Evolutionary conservation across 2,797 vertebrate genomes (phyloP), one percentile per base, ranked within the genome.

Genomic region (Etheostoma perlongum): DNA sequence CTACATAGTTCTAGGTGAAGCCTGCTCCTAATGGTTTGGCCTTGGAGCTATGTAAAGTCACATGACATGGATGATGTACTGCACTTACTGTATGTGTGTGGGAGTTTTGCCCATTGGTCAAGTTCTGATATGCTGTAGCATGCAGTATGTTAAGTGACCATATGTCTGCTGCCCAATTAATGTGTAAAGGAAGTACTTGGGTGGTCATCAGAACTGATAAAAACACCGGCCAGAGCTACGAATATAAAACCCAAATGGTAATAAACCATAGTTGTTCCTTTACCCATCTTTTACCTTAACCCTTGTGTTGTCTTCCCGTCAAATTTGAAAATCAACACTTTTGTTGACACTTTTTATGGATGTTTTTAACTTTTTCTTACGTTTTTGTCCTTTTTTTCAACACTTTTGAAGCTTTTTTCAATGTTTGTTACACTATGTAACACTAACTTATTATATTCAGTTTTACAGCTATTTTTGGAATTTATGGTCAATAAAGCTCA

Each of bases 81-180:
- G n/a, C 46, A 64, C 16, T 10, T 51, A 23, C 21, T 23, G 21
- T 23, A 23, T 21, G 18, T 59, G 51, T 54, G 4, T 58, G 58
- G 58, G 40, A 61, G 66, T 68, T 65, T 71, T 21, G 21, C 52
- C 33, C 42, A 46, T 61, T 69, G 54, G 27, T 74, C 51, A 58
- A 51, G 16, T 40, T 48, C 11, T 53, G 27, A 53, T 36, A 49
- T 44, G 21, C n/a, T 16, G 46, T 46, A 62, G 16, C 10, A 30
- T 40, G 19, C 19, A 19, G 18, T 21, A 12, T 46, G 52, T 25
- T 36, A 57, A 13, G n/a, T 67, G 11, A 62, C 27, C 18, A 14
- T 7, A 27, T 59, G 47, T 60, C 6, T 44, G 23, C 18, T 30
- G 0, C 30, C 4, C 68, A 44, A 18, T 23, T 40, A 4, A 19